Evolutionary conservation across 2,888 invertebrate genomes (phyloP).

Genomic region (Sinopyrophorus schimmeli): DNA sequence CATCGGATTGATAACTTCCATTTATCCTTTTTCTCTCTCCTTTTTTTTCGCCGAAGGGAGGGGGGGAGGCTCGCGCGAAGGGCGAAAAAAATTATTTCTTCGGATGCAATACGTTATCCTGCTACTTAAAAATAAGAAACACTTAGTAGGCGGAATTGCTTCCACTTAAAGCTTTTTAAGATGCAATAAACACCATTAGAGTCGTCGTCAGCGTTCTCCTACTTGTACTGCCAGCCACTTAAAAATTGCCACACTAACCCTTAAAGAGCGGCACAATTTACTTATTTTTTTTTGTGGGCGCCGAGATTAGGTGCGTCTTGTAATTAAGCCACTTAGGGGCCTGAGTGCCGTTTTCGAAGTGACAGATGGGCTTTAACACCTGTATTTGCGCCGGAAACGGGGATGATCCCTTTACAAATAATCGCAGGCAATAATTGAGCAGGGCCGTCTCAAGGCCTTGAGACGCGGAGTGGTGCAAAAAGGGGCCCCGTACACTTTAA

Average conservation of each 20-base stretch:
- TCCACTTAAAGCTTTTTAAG: slow-evolving; percentile 29
- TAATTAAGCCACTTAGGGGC: slow-evolving; percentile 32
- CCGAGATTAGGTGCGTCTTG: slow-evolving; percentile 26
- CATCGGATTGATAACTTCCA: no score
- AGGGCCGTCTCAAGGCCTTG: no score
- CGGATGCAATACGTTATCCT: no score
- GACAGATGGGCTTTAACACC: slow-evolving; percentile 34
- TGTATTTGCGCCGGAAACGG: slow-evolving; percentile 35
- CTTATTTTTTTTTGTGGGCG: slow-evolving; percentile 29
- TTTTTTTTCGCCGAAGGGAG: no score
- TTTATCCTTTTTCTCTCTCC: no score
- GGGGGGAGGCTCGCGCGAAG: no score
- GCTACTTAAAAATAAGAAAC: background rate
- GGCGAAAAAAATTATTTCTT: slow-evolving; percentile 22
- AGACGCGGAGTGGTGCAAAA: no score
- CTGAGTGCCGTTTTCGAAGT: slow-evolving; percentile 22
- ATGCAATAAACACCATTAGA: slow-evolving; percentile 29
- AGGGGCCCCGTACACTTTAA: no score
- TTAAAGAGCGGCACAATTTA: slow-evolving; percentile 25
- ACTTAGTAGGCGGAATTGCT: slow-evolving; percentile 23
- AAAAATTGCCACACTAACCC: slow-evolving; percentile 21
- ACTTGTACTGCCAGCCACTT: slow-evolving; percentile 24
- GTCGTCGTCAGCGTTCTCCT: no score
- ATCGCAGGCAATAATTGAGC: no score
- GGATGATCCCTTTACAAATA: slow-evolving; percentile 30